A percentile compares a stretch with the other conserved stretches of the same genome.
These are phyloP conservation scores for Malurus melanocephalus DNA, from an alignment of 2,113 vertebrate genomes.

Conservation along the genomic window DNA sequence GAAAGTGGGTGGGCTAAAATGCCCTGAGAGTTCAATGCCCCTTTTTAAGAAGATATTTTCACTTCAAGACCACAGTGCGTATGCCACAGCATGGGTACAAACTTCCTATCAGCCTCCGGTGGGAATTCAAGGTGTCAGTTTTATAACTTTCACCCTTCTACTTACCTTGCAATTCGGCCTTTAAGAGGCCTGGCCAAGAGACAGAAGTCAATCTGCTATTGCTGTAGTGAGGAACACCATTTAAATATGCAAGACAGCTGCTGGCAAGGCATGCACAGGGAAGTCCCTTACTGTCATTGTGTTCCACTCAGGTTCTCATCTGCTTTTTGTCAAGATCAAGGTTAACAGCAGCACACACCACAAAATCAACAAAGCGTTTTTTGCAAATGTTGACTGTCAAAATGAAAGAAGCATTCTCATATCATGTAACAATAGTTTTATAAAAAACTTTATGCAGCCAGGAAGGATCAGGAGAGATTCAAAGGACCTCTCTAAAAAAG, in stretches of 20 bases:
- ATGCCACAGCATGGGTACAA: neutral
- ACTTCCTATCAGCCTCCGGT: neutral
- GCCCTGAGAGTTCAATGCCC: neutral
- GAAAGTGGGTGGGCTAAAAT: neutral
- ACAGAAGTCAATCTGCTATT: neutral
- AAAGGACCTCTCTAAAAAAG: neutral
- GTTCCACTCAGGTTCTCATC: neutral
- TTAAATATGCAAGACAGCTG: neutral
- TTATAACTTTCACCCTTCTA: neutral
- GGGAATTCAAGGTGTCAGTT: neutral
- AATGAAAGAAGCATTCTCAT: neutral
- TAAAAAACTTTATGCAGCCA: neutral
- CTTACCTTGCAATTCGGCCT: neutral
- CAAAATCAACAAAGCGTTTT: neutral
- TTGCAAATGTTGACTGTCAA: neutral
- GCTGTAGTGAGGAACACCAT: neutral
- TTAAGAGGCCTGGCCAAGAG: neutral
- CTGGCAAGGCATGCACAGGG: neutral
- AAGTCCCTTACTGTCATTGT: neutral
- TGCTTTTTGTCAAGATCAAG: neutral
- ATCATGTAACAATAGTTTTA: neutral
- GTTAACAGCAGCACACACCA: neutral
- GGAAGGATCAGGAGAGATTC: neutral
- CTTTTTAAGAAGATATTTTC: neutral
- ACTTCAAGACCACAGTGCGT: fast-evolving